Percentiles rank a stretch among this genome's conserved stretches.
Evolutionary conservation across 2,797 vertebrate genomes (phyloP).

Genomic region (Periophthalmus magnuspinnatus): DNA sequence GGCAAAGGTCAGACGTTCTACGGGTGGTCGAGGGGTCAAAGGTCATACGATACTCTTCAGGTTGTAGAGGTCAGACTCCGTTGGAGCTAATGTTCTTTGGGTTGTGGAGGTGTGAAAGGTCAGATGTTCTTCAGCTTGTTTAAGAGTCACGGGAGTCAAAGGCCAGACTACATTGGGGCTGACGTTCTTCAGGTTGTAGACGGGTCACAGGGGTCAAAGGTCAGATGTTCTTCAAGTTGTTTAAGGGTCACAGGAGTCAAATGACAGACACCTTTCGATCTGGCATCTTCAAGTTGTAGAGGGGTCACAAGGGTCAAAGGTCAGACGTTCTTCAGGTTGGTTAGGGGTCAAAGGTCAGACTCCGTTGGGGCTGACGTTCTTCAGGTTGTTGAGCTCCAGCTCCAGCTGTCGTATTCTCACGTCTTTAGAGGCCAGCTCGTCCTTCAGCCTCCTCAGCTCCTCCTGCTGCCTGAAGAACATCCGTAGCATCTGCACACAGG

Average conservation of each 20-base stretch:
- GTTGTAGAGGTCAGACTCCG: slow-evolving; percentile 81
- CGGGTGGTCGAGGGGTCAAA: too few relatives aligned
- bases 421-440: slow-evolving; percentile 90
- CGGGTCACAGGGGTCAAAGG: too few relatives aligned
- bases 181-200: slow-evolving; percentile 93
- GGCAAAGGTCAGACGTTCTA: too few relatives aligned
- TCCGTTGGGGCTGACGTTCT: slow-evolving; percentile 91
- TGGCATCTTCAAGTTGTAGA: too few relatives aligned
- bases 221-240: too few relatives aligned
- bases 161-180: slow-evolving; percentile 90
- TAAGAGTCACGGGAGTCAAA: slow-evolving; percentile 13
- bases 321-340: not conserved
- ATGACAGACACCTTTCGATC: too few relatives aligned
- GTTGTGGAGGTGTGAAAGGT: slow-evolving; percentile 80
- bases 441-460: slow-evolving; percentile 91
- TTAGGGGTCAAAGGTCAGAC: slow-evolving; percentile 75
- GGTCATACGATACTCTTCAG: too few relatives aligned
- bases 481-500: slow-evolving; percentile 84
- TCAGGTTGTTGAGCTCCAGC: slow-evolving; percentile 94
- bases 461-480: slow-evolving; percentile 99
- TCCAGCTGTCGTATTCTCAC: slow-evolving; percentile 93
- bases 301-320: too few relatives aligned
- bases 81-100: slow-evolving; percentile 90
- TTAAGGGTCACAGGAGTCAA: too few relatives aligned
- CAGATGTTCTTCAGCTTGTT: not conserved